Evolutionary conservation across 2,888 invertebrate species (phyloP).

Genomic region (Scaptomyza reducta): DNA sequence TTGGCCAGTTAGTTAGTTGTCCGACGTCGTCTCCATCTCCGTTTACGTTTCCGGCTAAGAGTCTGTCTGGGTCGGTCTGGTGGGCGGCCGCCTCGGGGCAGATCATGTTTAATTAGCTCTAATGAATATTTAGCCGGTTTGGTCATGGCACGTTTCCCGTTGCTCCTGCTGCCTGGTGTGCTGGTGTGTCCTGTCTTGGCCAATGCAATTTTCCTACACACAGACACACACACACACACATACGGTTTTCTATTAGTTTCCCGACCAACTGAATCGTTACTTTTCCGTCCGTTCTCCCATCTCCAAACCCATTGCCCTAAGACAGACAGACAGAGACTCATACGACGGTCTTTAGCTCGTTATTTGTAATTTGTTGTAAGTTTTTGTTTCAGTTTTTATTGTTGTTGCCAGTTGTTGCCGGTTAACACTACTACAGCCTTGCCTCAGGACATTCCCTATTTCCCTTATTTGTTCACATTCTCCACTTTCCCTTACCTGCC

Average conservation of each 20-base stretch:
- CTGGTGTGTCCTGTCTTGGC: slow-evolving; percentile 6
- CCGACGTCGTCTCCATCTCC: slow-evolving; percentile 10
- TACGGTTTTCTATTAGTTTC: slow-evolving; percentile 66
- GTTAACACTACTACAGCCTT: slow-evolving; percentile 18
- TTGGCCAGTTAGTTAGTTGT: slow-evolving; percentile 34
- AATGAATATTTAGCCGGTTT: slow-evolving; percentile 73
- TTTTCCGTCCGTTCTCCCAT: neutral
- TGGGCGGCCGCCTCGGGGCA: slow-evolving; percentile 42
- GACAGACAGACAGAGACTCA: slow-evolving; percentile 37
- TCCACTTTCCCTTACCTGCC: no score
- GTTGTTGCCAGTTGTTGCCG: slow-evolving; percentile 63
- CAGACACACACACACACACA: neutral
- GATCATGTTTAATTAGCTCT: slow-evolving; percentile 78
- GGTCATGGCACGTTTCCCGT: slow-evolving; percentile 42
- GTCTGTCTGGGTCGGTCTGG: neutral
- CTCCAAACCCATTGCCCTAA: neutral
- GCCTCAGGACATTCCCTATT: slow-evolving; percentile 5
- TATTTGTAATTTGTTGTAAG: slow-evolving; percentile 77
- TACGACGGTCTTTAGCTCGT: slow-evolving; percentile 62
- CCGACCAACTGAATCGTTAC: slow-evolving; percentile 27
- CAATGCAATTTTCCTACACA: slow-evolving; percentile 65
- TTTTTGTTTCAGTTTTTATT: slow-evolving; percentile 75
- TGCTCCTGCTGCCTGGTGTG: slow-evolving; percentile 7
- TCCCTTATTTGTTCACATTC: neutral
- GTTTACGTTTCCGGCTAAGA: slow-evolving; percentile 3